Evolutionary conservation across 2,113 vertebrate species (phyloP).

Genomic region (Elaphurus davidianus): DNA sequence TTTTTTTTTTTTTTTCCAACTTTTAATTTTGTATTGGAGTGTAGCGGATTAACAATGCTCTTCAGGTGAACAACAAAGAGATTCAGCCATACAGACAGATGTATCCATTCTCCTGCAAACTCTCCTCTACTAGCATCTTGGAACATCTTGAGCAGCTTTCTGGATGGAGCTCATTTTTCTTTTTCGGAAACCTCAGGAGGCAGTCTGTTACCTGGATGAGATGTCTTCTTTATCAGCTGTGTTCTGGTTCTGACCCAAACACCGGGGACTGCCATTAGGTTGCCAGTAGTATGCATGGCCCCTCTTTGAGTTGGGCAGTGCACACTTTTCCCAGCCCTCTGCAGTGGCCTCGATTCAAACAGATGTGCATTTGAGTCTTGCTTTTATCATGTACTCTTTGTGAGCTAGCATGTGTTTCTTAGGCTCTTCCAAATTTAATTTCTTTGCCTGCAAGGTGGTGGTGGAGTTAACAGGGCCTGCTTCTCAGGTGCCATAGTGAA

Average conservation of each 20-base stretch:
- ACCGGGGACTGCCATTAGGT: rapidly evolving
- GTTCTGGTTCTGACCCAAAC: background rate
- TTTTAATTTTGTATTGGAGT: background rate
- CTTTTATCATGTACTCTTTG: background rate
- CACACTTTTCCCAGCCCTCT: background rate
- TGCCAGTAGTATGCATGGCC: rapidly evolving
- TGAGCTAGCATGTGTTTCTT: background rate
- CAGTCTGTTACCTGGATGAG: background rate
- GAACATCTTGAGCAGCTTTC: background rate
- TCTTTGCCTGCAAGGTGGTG: background rate
- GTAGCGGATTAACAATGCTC: background rate
- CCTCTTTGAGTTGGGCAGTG: too few species aligned
- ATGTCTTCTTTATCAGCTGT: background rate
- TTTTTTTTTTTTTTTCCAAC: background rate
- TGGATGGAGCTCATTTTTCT: background rate
- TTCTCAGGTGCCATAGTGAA: background rate
- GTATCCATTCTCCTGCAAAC: background rate
- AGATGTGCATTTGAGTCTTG: background rate
- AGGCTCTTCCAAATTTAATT: background rate
- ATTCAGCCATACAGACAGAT: background rate
- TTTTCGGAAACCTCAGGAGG: background rate
- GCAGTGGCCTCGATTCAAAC: background rate
- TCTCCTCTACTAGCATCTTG: background rate
- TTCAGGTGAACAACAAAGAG: background rate
- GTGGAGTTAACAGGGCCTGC: background rate